Evolutionary conservation across 2,797 vertebrate species (phyloP).

Genomic region (Pantherophis vulpinus): DNA sequence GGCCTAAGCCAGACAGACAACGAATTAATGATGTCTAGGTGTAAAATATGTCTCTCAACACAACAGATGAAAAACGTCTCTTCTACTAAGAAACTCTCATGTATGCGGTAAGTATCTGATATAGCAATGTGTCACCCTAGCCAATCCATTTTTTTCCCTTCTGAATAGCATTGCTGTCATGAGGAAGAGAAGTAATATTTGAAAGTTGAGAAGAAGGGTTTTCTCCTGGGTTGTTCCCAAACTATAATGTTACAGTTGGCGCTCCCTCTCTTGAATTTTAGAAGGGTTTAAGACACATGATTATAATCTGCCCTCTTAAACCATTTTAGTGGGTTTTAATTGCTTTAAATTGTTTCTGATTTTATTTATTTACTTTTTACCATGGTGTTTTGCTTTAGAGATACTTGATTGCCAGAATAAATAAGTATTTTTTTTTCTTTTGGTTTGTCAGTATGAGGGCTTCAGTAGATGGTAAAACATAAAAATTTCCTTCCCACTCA

Average conservation of each 20-base stretch:
- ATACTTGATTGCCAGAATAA: not conserved
- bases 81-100: not conserved
- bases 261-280: not conserved
- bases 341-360: not conserved
- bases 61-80: not conserved
- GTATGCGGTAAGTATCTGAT: not conserved
- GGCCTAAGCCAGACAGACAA: not conserved
- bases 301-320: not conserved
- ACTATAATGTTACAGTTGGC: not conserved
- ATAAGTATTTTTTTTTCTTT: not conserved
- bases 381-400: not conserved
- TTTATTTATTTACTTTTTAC: not conserved
- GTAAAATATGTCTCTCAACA: not conserved
- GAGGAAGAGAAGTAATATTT: not conserved
- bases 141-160: not conserved
- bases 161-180: not conserved
- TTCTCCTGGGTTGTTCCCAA: not conserved
- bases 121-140: not conserved
- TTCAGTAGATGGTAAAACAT: not conserved
- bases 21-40: not conserved
- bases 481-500: not conserved
- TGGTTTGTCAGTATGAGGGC: not conserved
- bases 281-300: not conserved
- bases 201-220: not conserved
- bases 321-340: not conserved